Evolutionary conservation across 2,888 invertebrate genomes (phyloP), one percentile per base, ranked within the genome.

Genomic region (Molorchus minor): DNA sequence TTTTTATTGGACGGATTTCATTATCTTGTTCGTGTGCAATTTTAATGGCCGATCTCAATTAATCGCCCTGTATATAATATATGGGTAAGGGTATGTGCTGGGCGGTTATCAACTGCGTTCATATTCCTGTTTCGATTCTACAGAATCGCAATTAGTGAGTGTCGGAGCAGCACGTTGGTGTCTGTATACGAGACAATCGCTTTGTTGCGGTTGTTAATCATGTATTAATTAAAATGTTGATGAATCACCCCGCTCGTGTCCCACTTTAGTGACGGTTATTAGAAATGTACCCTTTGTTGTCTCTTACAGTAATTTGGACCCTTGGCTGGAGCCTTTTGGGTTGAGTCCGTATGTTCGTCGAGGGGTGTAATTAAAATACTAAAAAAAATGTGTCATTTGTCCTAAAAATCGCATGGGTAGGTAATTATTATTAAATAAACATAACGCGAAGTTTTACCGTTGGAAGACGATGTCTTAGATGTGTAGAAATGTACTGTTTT

Each of bases 161-260:
- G 17, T 19, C 19, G 35, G 35, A 35, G 46, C 43, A 19, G 17
- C 13, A 36, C 46, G 30, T 16, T 47, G 47, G 38, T 38, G 36
- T 21, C 38, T 12, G 56, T 56, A 46, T 44, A 45, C 49, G 72
- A 74, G 75, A 76, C 76, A 76, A 77, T 75, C 73, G 74, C 76
- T 76, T 77, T 77, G 77, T 77, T 75, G 75, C 75, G 74, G 75
- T 75, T 77, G 76, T 77, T 78, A 77, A 78, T 78, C 77, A 77
- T 76, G 74, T 76, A 78, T 78, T 78, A 78, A 78, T 78, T 78
- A 78, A 78, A 78, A 78, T 78, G 76, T 76, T 78, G 77, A 78
- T 78, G 76, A 77, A 77, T 77, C 76, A 75, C 75, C 74, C 72
- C 74, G 70, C 76, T 75, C 76, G 75, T 76, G 71, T 71, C 73